Base-by-base conservation (phyloP, 2,113 vertebrate species). In the Helogale parvula region DNA sequence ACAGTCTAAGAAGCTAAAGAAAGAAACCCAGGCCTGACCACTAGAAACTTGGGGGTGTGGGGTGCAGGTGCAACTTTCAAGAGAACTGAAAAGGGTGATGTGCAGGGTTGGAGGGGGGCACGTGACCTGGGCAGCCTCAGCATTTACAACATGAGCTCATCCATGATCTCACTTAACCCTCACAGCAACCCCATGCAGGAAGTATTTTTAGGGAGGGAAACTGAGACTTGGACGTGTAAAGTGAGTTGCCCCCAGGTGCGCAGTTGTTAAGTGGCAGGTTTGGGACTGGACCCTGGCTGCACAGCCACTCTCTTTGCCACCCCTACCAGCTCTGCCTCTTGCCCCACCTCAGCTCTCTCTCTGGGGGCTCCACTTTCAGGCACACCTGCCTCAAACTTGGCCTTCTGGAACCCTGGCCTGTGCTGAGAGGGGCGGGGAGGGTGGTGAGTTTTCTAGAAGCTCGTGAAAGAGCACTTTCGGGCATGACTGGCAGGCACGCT, bases 1-100 rank as follows among this genome's bases (percentile, higher is more conserved):
- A 15, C 63, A 47, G 47, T 11, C 57, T 10, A n/a, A 45, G 12
- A 54, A 71, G 19, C n/a, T 90, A 90, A 97, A 97, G 66, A 71
- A 50, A 50, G 86, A 79, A 93, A 33, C 81, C 7, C 4, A 8
- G 82, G 35, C 33, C 54, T 52, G 31, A 47, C 79, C 69, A 81
- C 84, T 47, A 81, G 93, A 97, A 95, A 93, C 87, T 31, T 21
- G 23, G 72, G 3, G 74, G 50, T 8, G 0, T 14, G 2, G 21
- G 8, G 7, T 23, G 33, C 98, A 98, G 98, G 96, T 98, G 98
- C 83, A 60, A 29, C 87, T 98, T 97, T 98, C 97, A 47, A 71
- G 86, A 97, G 89, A 65, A 50, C 68, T 5, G 12, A 92, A 88
- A 89, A 33, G 5, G 41, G 65, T 23, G 86, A 57, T 0, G 7